Evolutionary conservation across 2,797 vertebrate species (phyloP), one percentile per base, ranked within the genome.

Genomic region (Sarcoramphus papa): DNA sequence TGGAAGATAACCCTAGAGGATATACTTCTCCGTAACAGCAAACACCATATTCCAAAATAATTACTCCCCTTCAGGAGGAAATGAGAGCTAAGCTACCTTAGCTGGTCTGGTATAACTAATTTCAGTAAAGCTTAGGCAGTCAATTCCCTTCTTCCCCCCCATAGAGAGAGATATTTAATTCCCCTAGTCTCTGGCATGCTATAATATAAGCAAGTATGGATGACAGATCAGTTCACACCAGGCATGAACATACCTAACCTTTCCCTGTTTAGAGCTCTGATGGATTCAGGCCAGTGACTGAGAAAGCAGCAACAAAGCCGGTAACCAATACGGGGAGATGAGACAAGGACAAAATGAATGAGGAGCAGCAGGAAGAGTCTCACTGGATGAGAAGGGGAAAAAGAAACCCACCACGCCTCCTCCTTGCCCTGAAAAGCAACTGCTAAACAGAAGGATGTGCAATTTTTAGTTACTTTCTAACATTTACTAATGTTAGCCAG

Each of bases 341-440:
- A 93, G 88, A 86, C 93, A 94, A 92, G 93, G 94, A 47, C 91
- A 92, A 95, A 92, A 96, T 93, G 91, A 93, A 92, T 87, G 93
- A 92, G 64, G 25, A 92, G 70, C 54, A 37, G 94, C 75, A 95
- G 59, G 67, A 92, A 88, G 59, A 80, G 85, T 37, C 64, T 70
- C 64, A 45, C 64, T 78, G 75, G 62, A 87, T 47, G 37, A 81
- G 88, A 85, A 85, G 62, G 51, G 72, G 51, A 50, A 73, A 74
- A 87, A 92, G 93, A 94, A 92, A 89, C 69, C 86, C 86, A 91
- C 95, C 92, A 92, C 60, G 15, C 84, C 95, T 83, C 91, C 95
- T 92, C 84, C 78, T 80, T 53, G 65, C 59, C 84, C 86, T 57
- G 64, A 93, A 93, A 86, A 95, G 92, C 41, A 72, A 94, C 76